Evolutionary conservation across 2,888 invertebrate genomes (phyloP).

Genomic region (Taphrorychus bicolor): DNA sequence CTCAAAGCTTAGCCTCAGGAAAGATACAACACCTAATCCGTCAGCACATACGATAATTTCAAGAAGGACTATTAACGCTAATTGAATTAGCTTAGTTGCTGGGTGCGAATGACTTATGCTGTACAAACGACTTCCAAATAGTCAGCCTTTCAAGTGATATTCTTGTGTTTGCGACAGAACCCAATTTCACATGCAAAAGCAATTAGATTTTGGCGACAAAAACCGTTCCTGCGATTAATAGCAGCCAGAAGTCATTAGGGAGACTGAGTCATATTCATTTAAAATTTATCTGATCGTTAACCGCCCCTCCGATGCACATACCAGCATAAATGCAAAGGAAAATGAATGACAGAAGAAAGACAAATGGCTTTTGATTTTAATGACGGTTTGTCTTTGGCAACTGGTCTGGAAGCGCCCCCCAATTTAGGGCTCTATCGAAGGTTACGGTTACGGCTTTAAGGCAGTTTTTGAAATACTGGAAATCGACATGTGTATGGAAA

Average conservation of each 20-base stretch:
- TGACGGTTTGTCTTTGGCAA: constrained; percentile 13
- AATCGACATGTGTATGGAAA: no score
- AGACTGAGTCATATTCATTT: constrained; percentile 25
- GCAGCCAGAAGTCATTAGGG: constrained; percentile 20
- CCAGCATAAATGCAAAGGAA: constrained; percentile 21
- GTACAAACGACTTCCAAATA: neutral
- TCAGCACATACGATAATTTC: neutral
- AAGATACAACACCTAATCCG: no score
- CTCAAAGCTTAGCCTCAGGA: no score
- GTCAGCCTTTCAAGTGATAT: neutral
- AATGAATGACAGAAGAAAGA: constrained; percentile 22
- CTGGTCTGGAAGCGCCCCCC: constrained; percentile 14
- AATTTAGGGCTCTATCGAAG: neutral
- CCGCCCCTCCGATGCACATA: constrained; percentile 2
- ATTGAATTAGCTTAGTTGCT: neutral
- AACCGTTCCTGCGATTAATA: constrained; percentile 14
- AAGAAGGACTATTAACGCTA: neutral
- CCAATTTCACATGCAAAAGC: constrained; percentile 1
- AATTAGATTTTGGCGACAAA: constrained; percentile 5
- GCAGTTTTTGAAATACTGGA: neutral
- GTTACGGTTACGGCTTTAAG: neutral
- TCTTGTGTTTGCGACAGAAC: neutral
- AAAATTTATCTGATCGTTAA: constrained; percentile 30
- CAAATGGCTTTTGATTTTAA: constrained; percentile 28
- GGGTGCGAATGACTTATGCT: neutral